Conservation (phyloP, 2,888 invertebrate genomes). For the Acholoe squamosa region DNA sequence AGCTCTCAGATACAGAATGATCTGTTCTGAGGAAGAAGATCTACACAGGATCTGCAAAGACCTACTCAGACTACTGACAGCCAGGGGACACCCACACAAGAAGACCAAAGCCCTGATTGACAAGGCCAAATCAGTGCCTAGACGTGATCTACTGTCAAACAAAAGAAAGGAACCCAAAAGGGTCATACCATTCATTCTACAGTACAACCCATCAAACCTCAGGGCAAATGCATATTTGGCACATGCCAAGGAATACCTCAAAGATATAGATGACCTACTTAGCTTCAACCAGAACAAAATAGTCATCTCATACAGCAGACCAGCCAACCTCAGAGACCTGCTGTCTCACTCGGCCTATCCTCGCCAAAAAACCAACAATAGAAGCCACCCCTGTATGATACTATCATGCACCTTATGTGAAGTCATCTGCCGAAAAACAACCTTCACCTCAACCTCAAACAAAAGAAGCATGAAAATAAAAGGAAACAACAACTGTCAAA, state of each 20-base stretch:
- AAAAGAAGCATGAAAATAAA: not conserved
- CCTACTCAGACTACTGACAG: not conserved
- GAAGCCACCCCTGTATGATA: not conserved
- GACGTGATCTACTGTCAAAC: too few relatives aligned
- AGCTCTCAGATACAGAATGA: not conserved
- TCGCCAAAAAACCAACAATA: not conserved
- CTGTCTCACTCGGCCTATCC: not conserved
- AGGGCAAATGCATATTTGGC: not conserved
- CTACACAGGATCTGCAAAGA: too few relatives aligned
- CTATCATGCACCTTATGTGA: not conserved
- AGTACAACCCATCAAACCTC: too few relatives aligned
- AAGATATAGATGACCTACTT: not conserved
- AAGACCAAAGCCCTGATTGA: too few relatives aligned
- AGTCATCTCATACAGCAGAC: too few relatives aligned
- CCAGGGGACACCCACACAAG: too few relatives aligned
- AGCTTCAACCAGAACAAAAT: too few relatives aligned
- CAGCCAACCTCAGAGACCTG: too few relatives aligned
- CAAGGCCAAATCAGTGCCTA: too few relatives aligned
- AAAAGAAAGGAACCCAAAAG: too few relatives aligned
- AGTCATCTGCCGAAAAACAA: not conserved
- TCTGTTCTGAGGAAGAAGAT: not conserved
- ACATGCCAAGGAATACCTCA: not conserved
- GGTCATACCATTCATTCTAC: too few relatives aligned
- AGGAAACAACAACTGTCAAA: conserved; percentile 9
- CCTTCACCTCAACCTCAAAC: not conserved